These are phyloP conservation scores for Sardina pilchardus DNA, from an alignment of 2,113 vertebrate genomes.

Conservation along the genomic window DNA sequence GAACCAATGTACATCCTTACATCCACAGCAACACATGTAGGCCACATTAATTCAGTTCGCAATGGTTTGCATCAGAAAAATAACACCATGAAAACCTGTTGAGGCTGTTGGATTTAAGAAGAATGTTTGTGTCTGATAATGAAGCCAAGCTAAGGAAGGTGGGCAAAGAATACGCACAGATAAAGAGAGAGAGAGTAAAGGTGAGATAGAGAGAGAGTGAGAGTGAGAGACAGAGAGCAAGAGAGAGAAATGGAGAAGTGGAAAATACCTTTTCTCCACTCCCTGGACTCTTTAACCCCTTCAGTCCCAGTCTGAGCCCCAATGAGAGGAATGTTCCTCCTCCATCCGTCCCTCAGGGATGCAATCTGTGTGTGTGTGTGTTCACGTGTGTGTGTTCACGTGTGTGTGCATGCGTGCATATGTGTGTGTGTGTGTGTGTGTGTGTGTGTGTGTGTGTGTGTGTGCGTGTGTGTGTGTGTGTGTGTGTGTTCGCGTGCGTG, in stretches of 20 bases:
- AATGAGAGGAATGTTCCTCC: constrained; percentile 14
- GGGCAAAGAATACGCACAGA: background rate
- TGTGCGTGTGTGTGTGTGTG: background rate
- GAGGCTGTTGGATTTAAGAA: too few species aligned
- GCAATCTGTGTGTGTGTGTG: background rate
- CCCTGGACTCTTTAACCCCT: background rate
- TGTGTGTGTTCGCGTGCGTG: background rate
- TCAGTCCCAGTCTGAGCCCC: background rate
- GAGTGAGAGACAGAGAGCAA: background rate
- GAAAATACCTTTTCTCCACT: background rate
- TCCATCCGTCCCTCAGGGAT: too few species aligned
- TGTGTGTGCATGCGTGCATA: background rate
- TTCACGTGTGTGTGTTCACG: background rate
- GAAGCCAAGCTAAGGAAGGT: too few species aligned
- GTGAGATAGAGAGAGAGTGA: background rate
- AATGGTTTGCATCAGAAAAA: too few species aligned
- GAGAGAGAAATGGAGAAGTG: background rate
- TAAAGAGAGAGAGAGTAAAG: background rate
- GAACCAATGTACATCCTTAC: too few species aligned
- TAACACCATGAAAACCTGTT: too few species aligned
- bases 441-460: constrained; percentile 17
- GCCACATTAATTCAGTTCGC: too few species aligned
- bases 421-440: constrained; percentile 17
- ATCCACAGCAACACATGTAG: too few species aligned
- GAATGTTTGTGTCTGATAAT: too few species aligned